phyloP scores from a whole-genome alignment of 2,797 vertebrate species.

The Anniella stebbinsi region DNA sequence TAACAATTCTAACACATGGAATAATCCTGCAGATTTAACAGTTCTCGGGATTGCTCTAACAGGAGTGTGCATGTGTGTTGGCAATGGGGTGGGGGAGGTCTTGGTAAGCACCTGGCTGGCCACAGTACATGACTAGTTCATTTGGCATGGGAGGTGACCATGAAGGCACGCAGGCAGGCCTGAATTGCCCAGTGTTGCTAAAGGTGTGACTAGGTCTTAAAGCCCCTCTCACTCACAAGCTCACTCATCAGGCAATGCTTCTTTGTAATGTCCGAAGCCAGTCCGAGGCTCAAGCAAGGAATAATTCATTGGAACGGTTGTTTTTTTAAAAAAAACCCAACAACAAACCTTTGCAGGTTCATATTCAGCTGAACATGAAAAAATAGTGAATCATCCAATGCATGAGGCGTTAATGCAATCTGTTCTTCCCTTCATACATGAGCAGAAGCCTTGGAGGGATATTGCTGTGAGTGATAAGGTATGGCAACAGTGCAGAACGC shows the following conservation, averaged over 20 bases:
- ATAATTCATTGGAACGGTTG: constrained; percentile 39
- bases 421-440: constrained; percentile 48
- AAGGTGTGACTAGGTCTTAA: not conserved
- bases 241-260: not conserved
- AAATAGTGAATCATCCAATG: constrained; percentile 15
- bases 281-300: constrained; percentile 14
- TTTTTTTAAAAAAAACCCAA: not conserved
- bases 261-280: not conserved
- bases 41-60: no score
- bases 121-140: not conserved
- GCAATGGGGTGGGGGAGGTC: not conserved
- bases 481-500: constrained; percentile 31
- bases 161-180: not conserved
- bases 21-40: not conserved
- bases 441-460: constrained; percentile 35
- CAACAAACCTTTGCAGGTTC: constrained; percentile 36
- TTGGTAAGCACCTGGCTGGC: not conserved
- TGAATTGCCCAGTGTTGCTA: not conserved
- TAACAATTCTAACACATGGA: not conserved
- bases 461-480: constrained; percentile 42
- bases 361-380: constrained; percentile 48
- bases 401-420: constrained; percentile 37
- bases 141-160: not conserved
- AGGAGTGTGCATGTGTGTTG: no score
- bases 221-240: not conserved